Evolutionary conservation across 1,140 invertebrate genomes (phyloP).

Genomic region (Drosophila athabasca): DNA sequence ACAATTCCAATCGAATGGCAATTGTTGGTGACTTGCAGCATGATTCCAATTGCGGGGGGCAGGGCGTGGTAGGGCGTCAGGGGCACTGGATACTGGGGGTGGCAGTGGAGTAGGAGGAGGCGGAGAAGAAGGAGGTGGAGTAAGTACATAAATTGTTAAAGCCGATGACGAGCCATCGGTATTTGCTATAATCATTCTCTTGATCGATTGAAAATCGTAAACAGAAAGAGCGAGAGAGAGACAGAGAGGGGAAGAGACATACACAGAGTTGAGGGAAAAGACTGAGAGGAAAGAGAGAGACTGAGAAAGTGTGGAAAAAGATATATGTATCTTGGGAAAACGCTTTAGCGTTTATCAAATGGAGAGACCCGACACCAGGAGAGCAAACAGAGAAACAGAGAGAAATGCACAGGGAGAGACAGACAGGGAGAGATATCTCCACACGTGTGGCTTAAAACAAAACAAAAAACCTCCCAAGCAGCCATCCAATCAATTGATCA

Average conservation of each 20-base stretch:
- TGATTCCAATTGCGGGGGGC: conserved; percentile 31
- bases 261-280: no score
- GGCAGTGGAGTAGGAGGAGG: no score
- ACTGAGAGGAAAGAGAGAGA: no score
- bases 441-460: no score
- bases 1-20: conserved; percentile 51
- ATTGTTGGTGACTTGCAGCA: conserved; percentile 46
- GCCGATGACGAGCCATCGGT: conserved; percentile 20
- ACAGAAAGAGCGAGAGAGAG: not conserved
- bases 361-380: no score
- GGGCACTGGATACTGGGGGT: no score
- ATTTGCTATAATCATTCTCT: not conserved
- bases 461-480: not conserved
- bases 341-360: no score
- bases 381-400: no score
- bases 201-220: not conserved
- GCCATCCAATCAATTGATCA: conserved; percentile 26
- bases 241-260: not conserved
- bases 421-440: not conserved
- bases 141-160: conserved; percentile 19
- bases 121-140: conserved; percentile 19
- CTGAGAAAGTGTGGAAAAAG: no score
- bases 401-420: no score
- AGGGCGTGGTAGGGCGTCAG: conserved; percentile 15
- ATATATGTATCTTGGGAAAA: no score